Percentiles rank a stretch among this genome's conserved stretches.
Evolutionary conservation across 2,888 invertebrate species (phyloP).

Genomic region (Anodontia alba): DNA sequence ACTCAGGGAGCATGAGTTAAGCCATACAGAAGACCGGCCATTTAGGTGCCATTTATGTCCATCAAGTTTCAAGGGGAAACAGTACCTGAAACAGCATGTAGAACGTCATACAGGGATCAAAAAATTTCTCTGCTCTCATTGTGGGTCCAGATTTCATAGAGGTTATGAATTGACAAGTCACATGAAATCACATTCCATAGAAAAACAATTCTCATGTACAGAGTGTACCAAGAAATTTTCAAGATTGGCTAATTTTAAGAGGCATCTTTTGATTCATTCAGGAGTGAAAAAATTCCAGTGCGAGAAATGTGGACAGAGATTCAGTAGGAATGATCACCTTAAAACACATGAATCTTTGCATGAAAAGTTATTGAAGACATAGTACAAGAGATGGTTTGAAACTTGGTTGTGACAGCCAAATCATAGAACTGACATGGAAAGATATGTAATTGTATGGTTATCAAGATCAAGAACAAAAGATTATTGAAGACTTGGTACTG

Average conservation of each 20-base stretch:
- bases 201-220: neutral
- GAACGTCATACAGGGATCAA: neutral
- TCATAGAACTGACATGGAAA: too few relatives aligned
- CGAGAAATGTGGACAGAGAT: slow-evolving; percentile 6
- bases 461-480: too few relatives aligned
- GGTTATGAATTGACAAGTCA: neutral
- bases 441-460: too few relatives aligned
- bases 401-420: too few relatives aligned
- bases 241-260: neutral
- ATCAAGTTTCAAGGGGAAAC: neutral
- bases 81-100: neutral
- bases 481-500: too few relatives aligned
- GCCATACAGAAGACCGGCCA: neutral
- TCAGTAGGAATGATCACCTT: neutral
- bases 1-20: neutral
- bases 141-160: neutral
- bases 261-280: neutral
- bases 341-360: neutral
- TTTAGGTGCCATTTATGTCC: neutral
- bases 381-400: too few relatives aligned
- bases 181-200: neutral
- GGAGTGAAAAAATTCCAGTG: neutral
- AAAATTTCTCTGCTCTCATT: neutral
- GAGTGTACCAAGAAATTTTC: neutral
- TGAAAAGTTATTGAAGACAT: too few relatives aligned